Evolutionary conservation across 2,113 vertebrate genomes (phyloP).

Genomic region (Rutilus rutilus): DNA sequence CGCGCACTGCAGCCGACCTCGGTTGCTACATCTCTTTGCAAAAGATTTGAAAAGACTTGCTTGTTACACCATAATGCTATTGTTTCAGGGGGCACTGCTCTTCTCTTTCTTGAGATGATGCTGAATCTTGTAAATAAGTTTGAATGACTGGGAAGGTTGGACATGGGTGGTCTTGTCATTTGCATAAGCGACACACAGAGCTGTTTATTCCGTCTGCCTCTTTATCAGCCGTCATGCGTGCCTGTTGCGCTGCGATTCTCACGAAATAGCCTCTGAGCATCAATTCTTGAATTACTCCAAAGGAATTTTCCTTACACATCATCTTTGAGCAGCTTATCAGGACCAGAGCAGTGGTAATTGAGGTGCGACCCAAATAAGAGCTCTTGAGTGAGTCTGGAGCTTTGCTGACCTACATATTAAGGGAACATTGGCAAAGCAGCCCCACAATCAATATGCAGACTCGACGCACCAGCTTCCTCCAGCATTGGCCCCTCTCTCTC

Average conservation of each 20-base stretch:
- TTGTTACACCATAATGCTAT: slow-evolving; percentile 43
- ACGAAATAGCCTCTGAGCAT: slow-evolving; percentile 63
- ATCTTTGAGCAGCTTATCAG: slow-evolving; percentile 63
- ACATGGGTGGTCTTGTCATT: slow-evolving; percentile 63
- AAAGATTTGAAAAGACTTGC: slow-evolving; percentile 49
- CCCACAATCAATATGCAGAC: slow-evolving; percentile 64
- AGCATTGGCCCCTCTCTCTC: background rate
- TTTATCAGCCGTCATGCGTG: slow-evolving; percentile 62
- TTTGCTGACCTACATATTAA: slow-evolving; percentile 75
- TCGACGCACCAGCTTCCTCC: slow-evolving; percentile 4
- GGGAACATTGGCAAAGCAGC: slow-evolving; percentile 67
- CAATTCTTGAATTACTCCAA: slow-evolving; percentile 64
- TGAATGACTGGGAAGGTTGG: slow-evolving; percentile 23
- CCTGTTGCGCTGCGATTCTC: slow-evolving; percentile 62
- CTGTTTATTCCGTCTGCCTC: slow-evolving; percentile 61
- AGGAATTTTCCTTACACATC: slow-evolving; percentile 69
- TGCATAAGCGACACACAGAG: slow-evolving; percentile 77
- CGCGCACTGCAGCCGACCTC: slow-evolving; percentile 20
- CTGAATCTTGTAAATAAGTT: background rate
- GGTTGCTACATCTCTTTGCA: slow-evolving; percentile 61
- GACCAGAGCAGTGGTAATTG: slow-evolving; percentile 66
- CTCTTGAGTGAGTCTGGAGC: slow-evolving; percentile 70
- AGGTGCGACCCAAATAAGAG: slow-evolving; percentile 79
- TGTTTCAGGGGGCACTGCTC: slow-evolving; percentile 46
- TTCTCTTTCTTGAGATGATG: slow-evolving; percentile 39